These are phyloP conservation scores for Hoplias malabaricus DNA, from an alignment of 2,113 vertebrate species.

Conservation along the genomic window DNA sequence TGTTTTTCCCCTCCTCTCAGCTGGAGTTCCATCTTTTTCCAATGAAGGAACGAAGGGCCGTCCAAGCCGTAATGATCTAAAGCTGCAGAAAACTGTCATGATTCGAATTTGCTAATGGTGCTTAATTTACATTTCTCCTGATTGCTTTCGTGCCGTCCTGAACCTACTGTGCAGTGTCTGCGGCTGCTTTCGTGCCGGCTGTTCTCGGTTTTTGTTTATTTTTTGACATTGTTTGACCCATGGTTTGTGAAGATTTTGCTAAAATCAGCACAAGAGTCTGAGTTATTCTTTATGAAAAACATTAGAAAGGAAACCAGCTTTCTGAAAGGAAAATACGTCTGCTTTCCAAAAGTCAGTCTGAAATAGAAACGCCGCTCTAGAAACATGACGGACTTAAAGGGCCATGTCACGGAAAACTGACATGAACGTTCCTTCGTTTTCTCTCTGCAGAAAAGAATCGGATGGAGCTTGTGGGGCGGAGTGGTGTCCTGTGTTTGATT, in stretches of 20 bases:
- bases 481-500: no score
- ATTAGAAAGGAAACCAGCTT: not conserved
- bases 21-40: constrained; percentile 53
- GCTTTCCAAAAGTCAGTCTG: not conserved
- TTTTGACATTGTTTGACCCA: constrained; percentile 1
- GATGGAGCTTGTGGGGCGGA: no score
- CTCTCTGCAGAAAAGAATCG: no score
- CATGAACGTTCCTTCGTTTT: no score
- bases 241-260: not conserved
- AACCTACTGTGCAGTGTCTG: constrained; percentile 16
- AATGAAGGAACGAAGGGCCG: constrained; percentile 17
- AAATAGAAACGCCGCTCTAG: not conserved
- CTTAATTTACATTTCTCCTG: constrained; percentile 34
- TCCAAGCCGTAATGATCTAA: constrained; percentile 43
- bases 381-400: no score
- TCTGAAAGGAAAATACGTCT: not conserved
- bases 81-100: constrained; percentile 40
- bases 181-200: not conserved
- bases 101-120: constrained; percentile 40
- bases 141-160: constrained; percentile 7
- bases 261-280: not conserved
- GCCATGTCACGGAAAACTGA: no score
- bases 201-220: not conserved
- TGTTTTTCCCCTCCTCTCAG: constrained; percentile 43
- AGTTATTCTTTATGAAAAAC: not conserved